Evolutionary conservation across 2,797 vertebrate species (phyloP), one percentile per base, ranked within the genome.

Genomic region (Pipistrellus kuhlii): DNA sequence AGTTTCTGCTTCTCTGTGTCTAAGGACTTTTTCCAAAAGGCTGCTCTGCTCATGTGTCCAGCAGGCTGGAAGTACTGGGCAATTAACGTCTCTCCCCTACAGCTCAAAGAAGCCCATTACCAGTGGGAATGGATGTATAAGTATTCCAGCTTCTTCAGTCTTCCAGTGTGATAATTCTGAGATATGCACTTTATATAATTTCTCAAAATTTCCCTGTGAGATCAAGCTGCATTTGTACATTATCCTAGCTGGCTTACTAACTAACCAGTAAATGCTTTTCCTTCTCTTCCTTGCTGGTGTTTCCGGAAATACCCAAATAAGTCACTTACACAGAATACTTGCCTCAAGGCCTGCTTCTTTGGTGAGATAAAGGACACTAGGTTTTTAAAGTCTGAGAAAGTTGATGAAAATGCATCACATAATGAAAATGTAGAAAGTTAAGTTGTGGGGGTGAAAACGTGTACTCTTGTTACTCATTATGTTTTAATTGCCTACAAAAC

Each of bases 151-250:
- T 73, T n/a, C 17, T 44, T 71, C 27, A 73, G n/a, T 92, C 53
- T 73, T 80, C 76, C 27, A 55, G 18, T 44, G 25, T 73, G 64
- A n/a, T 55, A 55, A 90, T 90, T 80, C 55, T 94, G 66, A 90
- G n/a, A 68, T 48, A 32, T 51, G 14, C 8, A 55, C 48, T 80
- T 48, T 66, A 48, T 6, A 66, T 64, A 55, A 44, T 57, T 81
- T 85, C 23, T 72, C 17, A 73, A 84, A 90, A 53, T 73, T 44
- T 48, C 38, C 27, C 18, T 48, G 46, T 48, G 18, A 55, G 38
- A 57, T 80, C 18, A 11, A 85, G 14, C 13, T 80, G 23, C 10
- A 55, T 66, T 73, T 85, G 1, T 27, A 66, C 7, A 25, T 35
- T 46, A 6, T 46, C 10, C 20, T 46, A 48, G 23, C 51, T 38